These are phyloP conservation scores for Ctenopoma multispine DNA, from an alignment of 2,797 vertebrate genomes.

Conservation along the genomic window DNA sequence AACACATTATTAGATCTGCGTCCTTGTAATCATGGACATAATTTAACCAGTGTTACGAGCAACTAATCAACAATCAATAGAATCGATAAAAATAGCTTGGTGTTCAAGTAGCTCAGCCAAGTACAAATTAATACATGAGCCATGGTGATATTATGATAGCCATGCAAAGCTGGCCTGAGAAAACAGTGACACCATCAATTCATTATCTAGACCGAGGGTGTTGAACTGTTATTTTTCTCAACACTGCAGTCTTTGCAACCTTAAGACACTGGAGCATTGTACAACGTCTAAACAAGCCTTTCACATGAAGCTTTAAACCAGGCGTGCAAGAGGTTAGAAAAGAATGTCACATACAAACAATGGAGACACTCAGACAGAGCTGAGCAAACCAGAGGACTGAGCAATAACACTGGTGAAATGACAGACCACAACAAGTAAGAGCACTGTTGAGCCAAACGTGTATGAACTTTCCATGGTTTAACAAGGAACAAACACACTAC, in stretches of 20 bases:
- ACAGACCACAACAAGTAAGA: slow-evolving; percentile 24
- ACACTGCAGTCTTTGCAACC: slow-evolving; percentile 68
- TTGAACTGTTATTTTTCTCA: slow-evolving; percentile 58
- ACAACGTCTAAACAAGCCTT: slow-evolving; percentile 68
- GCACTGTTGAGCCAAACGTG: slow-evolving; percentile 33
- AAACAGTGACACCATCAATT: slow-evolving; percentile 52
- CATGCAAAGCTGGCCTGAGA: slow-evolving; percentile 53
- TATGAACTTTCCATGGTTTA: slow-evolving; percentile 34
- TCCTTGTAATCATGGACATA: background rate
- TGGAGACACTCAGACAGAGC: slow-evolving; percentile 62
- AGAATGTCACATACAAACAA: slow-evolving; percentile 62
- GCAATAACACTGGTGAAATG: slow-evolving; percentile 30
- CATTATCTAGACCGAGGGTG: slow-evolving; percentile 61
- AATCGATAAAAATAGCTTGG: slow-evolving; percentile 53
- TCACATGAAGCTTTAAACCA: slow-evolving; percentile 71
- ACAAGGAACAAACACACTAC: background rate
- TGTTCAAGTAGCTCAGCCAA: slow-evolving; percentile 54
- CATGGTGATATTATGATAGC: slow-evolving; percentile 36
- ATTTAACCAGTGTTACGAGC: slow-evolving; percentile 12
- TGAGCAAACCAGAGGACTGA: slow-evolving; percentile 33
- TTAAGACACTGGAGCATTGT: slow-evolving; percentile 82
- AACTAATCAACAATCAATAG: slow-evolving; percentile 40
- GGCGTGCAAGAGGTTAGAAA: slow-evolving; percentile 63
- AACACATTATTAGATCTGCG: slow-evolving; percentile 1
- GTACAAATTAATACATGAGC: slow-evolving; percentile 48